Evolutionary conservation across 2,113 vertebrate genomes (phyloP), one percentile per base, ranked within the genome.

Genomic region (Chaetodon trifascialis): DNA sequence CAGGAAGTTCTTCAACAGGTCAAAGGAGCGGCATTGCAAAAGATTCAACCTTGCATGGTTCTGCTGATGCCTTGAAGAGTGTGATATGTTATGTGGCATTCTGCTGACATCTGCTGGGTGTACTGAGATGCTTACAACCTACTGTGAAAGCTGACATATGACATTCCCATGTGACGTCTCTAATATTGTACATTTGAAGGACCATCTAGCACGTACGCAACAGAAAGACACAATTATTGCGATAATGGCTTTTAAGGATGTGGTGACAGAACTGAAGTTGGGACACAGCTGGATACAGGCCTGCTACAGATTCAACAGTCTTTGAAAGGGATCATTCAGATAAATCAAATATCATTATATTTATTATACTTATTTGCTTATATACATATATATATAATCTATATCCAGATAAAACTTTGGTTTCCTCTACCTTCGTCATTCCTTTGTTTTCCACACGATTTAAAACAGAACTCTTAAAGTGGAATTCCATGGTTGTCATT

Each of bases 61-160:
- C 21, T 12, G 40, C 42, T 55, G 19, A 47, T 38, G 59, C 9
- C 9, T 16, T 30, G 6, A 6, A 40, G n/a, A 25, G 7, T 46
- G 23, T 55, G 15, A 9, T 1, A 16, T 12, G 56, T n/a, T 21
- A 5, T 21, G n/a, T 58, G n/a, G 56, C 25, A 46, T 30, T 76
- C 66, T 84, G 49, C 79, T 87, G 96, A 80, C 96, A 95, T 68
- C 97, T 97, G 87, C 97, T 96, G 9, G 96, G 96, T 87, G 94
- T 95, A 59, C 96, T 96, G 5, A 21, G 51, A 54, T 23, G 17
- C 47, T 21, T 25, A 25, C 49, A 56, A 23, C 5, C 49, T 47
- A 4, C 25, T 23, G 1, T 19, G 34, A 55, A 15, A 65, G 15
- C 34, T 72, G 2, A 0, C 14, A 9, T 4, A 15, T 40, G 14